A percentile compares a stretch with the other conserved stretches of the same genome.
Evolutionary conservation across 2,888 invertebrate species (phyloP).

Genomic region (Globia sparganii): DNA sequence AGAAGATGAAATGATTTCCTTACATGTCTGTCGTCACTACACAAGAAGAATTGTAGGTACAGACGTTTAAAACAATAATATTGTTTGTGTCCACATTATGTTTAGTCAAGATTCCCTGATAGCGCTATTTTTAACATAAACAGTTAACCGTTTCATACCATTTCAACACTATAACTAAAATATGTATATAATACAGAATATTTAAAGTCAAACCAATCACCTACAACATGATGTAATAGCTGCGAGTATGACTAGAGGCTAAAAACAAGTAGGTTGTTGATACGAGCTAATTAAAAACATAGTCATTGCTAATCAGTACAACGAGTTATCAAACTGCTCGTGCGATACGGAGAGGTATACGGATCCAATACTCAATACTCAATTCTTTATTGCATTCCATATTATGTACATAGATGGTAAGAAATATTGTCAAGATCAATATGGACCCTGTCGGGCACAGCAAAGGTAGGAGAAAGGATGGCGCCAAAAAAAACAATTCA

Average conservation of each 20-base stretch:
- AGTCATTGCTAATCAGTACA: slow-evolving; percentile 34
- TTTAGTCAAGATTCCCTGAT: slow-evolving; percentile 42
- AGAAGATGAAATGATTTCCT: neutral
- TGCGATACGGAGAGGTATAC: slow-evolving; percentile 30
- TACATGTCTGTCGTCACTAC: neutral
- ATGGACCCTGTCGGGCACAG: no score
- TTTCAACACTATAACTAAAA: slow-evolving; percentile 14
- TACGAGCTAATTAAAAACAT: slow-evolving; percentile 55
- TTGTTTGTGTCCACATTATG: slow-evolving; percentile 30
- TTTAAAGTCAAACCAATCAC: slow-evolving; percentile 13
- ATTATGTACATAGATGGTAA: no score
- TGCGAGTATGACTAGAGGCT: slow-evolving; percentile 39
- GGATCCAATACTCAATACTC: no score
- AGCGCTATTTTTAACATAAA: slow-evolving; percentile 43
- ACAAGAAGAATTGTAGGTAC: slow-evolving; percentile 14
- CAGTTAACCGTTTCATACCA: slow-evolving; percentile 29
- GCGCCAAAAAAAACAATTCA: no score
- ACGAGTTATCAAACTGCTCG: slow-evolving; percentile 42
- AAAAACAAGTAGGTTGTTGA: slow-evolving; percentile 51
- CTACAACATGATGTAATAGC: slow-evolving; percentile 58
- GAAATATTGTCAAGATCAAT: no score
- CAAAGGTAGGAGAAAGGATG: no score
- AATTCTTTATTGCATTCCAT: no score
- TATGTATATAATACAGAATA: neutral
- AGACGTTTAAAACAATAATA: slow-evolving; percentile 26